A percentile compares a stretch with the other conserved stretches of the same genome.
Conservation (phyloP, 2,797 vertebrate genomes). For the Otolemur crassicaudatus region DNA sequence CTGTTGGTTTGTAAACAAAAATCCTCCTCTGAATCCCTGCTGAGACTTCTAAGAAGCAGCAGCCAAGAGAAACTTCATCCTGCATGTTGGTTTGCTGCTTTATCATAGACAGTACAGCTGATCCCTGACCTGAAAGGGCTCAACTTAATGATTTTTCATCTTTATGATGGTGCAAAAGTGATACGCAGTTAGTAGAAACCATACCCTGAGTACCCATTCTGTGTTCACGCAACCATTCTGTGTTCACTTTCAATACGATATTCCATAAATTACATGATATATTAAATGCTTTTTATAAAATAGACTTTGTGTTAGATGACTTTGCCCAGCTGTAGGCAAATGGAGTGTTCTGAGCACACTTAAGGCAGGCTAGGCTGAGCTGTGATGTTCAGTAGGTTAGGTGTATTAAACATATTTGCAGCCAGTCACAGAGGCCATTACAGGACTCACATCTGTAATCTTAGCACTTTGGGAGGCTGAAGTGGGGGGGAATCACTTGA, state of each 20-base stretch:
- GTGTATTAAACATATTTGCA: background rate
- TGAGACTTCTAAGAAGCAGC: background rate
- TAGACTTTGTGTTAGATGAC: background rate
- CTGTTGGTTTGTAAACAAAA: background rate
- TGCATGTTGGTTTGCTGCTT: background rate
- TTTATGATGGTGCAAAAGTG: background rate
- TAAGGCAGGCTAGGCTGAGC: background rate
- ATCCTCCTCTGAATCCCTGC: background rate
- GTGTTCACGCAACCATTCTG: background rate
- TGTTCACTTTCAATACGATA: background rate
- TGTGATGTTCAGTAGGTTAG: background rate
- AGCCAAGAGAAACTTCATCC: background rate
- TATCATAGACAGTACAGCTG: background rate
- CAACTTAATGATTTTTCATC: background rate
- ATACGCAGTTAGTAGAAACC: background rate
- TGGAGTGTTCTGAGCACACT: background rate
- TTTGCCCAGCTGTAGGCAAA: background rate
- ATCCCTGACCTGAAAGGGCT: background rate
- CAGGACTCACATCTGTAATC: background rate
- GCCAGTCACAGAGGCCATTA: too few relatives aligned
- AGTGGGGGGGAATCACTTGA: background rate
- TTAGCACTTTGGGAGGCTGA: background rate
- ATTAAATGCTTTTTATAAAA: background rate
- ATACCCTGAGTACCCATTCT: background rate
- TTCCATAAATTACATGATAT: background rate